These are phyloP conservation scores for Osmerus eperlanus DNA, from an alignment of 2,113 vertebrate genomes.

Conservation along the genomic window DNA sequence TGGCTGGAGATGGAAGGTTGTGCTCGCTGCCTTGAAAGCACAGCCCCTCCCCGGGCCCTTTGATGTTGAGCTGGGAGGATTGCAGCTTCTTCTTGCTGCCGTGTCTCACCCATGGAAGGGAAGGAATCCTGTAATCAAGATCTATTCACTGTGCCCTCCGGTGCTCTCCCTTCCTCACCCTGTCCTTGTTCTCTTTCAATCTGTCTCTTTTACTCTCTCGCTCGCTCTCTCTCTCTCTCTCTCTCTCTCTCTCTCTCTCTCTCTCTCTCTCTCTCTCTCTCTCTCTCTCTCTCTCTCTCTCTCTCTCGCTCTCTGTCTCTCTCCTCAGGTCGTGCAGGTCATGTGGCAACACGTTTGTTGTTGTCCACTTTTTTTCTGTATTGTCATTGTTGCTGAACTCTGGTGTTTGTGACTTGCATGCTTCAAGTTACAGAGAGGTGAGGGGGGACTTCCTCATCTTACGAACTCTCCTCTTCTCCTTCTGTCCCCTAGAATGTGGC, in stretches of 20 bases:
- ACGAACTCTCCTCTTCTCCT: neutral
- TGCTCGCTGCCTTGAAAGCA: slow-evolving; percentile 15
- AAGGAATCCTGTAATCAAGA: slow-evolving; percentile 62
- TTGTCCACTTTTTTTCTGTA: too few species aligned
- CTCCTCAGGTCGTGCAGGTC: too few species aligned
- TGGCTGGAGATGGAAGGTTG: slow-evolving; percentile 38
- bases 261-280: slow-evolving; percentile 7
- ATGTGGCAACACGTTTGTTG: too few species aligned
- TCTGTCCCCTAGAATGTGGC: slow-evolving; percentile 75
- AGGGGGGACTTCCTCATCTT: too few species aligned
- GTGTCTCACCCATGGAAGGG: slow-evolving; percentile 48
- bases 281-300: neutral
- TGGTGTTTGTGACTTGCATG: too few species aligned
- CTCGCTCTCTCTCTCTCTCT: slow-evolving; percentile 14
- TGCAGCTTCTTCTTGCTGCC: slow-evolving; percentile 28
- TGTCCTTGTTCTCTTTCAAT: slow-evolving; percentile 8
- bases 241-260: neutral
- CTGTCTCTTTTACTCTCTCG: neutral
- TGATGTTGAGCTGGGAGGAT: slow-evolving; percentile 52
- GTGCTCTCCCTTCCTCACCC: slow-evolving; percentile 12
- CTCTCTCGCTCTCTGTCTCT: too few species aligned
- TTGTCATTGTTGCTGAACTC: too few species aligned
- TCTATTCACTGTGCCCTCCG: slow-evolving; percentile 50
- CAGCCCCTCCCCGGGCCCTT: slow-evolving; percentile 44
- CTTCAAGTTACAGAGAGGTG: too few species aligned